Conservation (phyloP, 2,797 vertebrate genomes). For the Tokudaia tokunoshimensis region DNA sequence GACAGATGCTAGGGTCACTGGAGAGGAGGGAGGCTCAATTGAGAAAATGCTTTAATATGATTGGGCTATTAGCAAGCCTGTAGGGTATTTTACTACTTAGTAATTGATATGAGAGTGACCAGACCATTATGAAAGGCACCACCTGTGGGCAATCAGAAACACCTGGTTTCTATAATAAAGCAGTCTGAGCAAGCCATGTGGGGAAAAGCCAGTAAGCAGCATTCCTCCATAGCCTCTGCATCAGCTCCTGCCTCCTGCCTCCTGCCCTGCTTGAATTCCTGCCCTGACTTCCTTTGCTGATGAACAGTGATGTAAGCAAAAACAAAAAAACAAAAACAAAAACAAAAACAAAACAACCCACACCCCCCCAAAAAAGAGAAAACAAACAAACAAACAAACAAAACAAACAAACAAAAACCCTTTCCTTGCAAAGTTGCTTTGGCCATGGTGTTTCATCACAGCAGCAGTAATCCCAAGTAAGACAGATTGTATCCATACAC, state of each 20-base stretch:
- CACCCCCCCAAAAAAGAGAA: too few relatives aligned
- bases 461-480: not conserved
- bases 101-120: not conserved
- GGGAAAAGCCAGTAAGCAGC: not conserved
- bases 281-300: not conserved
- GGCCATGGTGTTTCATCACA: not conserved
- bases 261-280: not conserved
- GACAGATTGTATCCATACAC: not conserved
- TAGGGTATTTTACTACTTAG: not conserved
- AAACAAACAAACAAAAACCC: too few relatives aligned
- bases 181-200: not conserved
- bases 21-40: not conserved
- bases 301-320: not conserved
- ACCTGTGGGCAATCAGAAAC: not conserved
- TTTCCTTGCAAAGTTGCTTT: not conserved
- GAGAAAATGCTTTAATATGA: not conserved
- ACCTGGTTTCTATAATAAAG: not conserved
- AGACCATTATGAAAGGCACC: not conserved
- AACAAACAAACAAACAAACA: too few relatives aligned
- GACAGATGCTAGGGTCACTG: not conserved
- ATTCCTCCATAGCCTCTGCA: not conserved
- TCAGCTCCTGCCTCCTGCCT: not conserved
- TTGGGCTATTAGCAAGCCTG: not conserved
- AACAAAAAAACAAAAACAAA: not conserved
- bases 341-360: not conserved